Evolutionary conservation across 2,797 vertebrate genomes (phyloP), one percentile per base, ranked within the genome.

Genomic region (Tamandua tetradactyla): DNA sequence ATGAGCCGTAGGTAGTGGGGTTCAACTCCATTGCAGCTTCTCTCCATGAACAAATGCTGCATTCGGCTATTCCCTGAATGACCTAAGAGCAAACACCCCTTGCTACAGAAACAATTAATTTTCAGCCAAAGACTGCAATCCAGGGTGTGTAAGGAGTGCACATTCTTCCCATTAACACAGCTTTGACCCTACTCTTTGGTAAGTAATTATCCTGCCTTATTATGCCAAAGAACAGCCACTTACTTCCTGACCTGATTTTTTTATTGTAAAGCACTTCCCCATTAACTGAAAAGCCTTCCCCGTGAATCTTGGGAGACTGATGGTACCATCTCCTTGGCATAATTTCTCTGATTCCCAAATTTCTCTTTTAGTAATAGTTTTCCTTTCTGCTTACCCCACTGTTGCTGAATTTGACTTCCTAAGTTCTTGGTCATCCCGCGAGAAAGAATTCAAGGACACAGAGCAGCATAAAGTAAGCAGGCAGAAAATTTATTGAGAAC

Each of bases 131-230:
- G 57, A 44, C 37, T 3, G 2, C 32, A 80, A n/a, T 59, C 52
- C 35, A 40, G 83, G 52, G 40, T 62, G 72, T 23, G 17, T 3
- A 84, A 87, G 47, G 59, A 62, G 32, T 44, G 25, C 22, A 4
- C 13, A 47, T 72, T 94, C 44, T 78, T 52, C 12, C 55, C 61
- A 78, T 91, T 44, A 76, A 66, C 59, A 37, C 35, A 72, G 72
- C 49, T 61, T 32, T 81, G 91, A 93, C 84, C 94, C 79, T 68
- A 47, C 52, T 72, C 40, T 88, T 42, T 35, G 84, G n/a, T 66
- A 96, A 94, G 49, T 64, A 75, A 91, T 89, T 94, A 87, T n/a
- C 71, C 88, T 44, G 37, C n/a, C 79, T 87, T 71, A n/a, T 92
- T 72, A 81, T 84, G 78, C 83, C 64, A n/a, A 71, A 47, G 68